Base-by-base conservation (phyloP, 1,140 invertebrate genomes). In the Heliconius congener region DNA sequence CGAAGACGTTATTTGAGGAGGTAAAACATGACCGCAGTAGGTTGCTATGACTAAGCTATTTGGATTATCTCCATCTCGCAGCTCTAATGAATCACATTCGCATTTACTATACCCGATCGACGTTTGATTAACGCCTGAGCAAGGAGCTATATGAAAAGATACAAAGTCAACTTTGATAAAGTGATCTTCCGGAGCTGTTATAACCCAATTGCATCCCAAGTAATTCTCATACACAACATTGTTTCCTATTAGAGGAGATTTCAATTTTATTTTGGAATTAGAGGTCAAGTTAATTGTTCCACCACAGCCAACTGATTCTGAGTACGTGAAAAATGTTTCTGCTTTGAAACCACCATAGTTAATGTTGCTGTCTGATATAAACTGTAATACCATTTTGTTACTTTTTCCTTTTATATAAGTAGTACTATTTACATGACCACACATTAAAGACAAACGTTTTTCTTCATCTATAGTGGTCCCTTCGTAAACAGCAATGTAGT, bases 21-120 rank as follows among this genome's bases (percentile, higher is more conserved):
- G 97, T n/a, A 93, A 74, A n/a, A 82, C 89, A 60, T 95, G 95
- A 1, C 97, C 97, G 87, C 97, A 98, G 82, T 96, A 96, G 74
- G 85, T 94, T 1, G 96, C 96, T 16, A 98, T 96, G 18, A 95
- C 73, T 71, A 96, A 94, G 71, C 96, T 95, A 79, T 95, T 95
- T 23, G 95, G 95, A 74, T 96, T 96, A 11, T 93, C 84, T 4
- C 97, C 97, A 91, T 98, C 97, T 76, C 85, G 91, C 84, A 97
- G 95, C 94, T 97, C 96, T 27, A 98, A 82, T 82, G 94, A 97
- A 90, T 98, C 97, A 79, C 96, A 96, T 16, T 88, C 89, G 83
- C 97, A 94, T 73, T 91, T 89, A 77, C 83, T 92, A 66, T 82
- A 84, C 11, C 92, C 93, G 76, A 94, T 60, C 23, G 89, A 89